Base-by-base conservation (phyloP, 1,140 invertebrate genomes). In the Ceratina calcarata region DNA sequence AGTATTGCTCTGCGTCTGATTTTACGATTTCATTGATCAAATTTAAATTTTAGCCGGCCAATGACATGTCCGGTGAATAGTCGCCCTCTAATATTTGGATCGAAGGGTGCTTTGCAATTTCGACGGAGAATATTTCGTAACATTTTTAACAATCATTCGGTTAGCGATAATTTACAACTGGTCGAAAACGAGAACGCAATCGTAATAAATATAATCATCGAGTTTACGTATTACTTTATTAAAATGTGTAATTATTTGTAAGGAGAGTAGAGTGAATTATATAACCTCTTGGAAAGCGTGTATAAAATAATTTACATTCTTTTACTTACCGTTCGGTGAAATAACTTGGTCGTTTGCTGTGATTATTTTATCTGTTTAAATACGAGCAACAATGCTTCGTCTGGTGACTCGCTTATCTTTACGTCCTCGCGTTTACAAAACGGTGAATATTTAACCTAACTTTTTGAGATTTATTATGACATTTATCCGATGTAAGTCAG, bases 351-450 rank as follows among this genome's bases (percentile, higher is more conserved):
- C 13, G 24, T 60, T 55, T 76, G 64, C 10, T 22, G 53, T 15
- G 6, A 49, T 27, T 65, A 8, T 58, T 37, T 49, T 8, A 0
- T 16, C 2, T 37, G 49, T 37, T 16, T 37, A 18, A 12, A 15
- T 37, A 24, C 12, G 22, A 72, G 51, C 55, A 20, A 86, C 51
- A 71, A 92, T 92, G 91, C 88, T 90, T 74, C 89, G 90, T 80
- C 83, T 91, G 37, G 51, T 92, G 6, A 58, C 70, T 45, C 37
- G 37, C 37, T 45, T 45, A 22, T 89, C 84, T 84, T 37, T 92
- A 7, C 86, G 81, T 67, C 84, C 87, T 53, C 86, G 86, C 65
- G 66, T 82, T 27, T 85, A 73, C 55, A 89, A 87, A 64, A 65
- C 90, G 85, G 91, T 92, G 78, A 87, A 86, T 73, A 1, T n/a